Percentiles rank a stretch among this genome's conserved stretches.
These are phyloP conservation scores for Teleogryllus occipitalis DNA, from an alignment of 1,140 invertebrate genomes.

Conservation along the genomic window DNA sequence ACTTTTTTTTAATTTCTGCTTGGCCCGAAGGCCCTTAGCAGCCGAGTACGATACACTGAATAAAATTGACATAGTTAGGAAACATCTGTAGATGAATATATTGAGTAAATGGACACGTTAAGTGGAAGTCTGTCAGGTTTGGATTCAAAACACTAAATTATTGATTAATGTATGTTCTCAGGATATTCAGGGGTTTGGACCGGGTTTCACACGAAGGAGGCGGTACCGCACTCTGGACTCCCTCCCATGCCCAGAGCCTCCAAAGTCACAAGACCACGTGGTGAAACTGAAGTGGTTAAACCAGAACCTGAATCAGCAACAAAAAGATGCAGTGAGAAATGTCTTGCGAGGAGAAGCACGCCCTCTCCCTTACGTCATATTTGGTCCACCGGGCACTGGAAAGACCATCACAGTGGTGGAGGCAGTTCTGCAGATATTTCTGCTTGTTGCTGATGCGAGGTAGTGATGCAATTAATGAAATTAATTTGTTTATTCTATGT, in stretches of 20 bases:
- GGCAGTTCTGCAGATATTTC: slow-evolving; percentile 51
- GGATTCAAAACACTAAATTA: too few relatives aligned
- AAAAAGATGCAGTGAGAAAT: slow-evolving; percentile 49
- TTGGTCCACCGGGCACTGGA: slow-evolving; percentile 73
- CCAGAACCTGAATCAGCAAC: slow-evolving; percentile 47
- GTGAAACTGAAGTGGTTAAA: slow-evolving; percentile 31
- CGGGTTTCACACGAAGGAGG: slow-evolving; percentile 14
- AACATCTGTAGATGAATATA: too few relatives aligned
- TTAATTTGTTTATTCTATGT: too few relatives aligned
- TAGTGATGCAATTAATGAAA: slow-evolving; percentile 20
- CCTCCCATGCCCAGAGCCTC: slow-evolving; percentile 19
- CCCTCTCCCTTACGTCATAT: slow-evolving; percentile 66
- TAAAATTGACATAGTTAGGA: too few relatives aligned
- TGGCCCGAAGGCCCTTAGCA: too few relatives aligned
- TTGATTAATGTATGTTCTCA: background rate
- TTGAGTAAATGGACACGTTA: too few relatives aligned
- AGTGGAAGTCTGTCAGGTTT: too few relatives aligned
- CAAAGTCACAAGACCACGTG: slow-evolving; percentile 11
- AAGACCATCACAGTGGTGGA: slow-evolving; percentile 73
- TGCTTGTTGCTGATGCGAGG: slow-evolving; percentile 49
- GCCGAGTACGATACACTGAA: too few relatives aligned
- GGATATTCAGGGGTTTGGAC: background rate
- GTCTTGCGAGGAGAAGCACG: slow-evolving; percentile 46
- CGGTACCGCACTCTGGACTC: background rate
- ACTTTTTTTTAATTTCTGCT: too few relatives aligned